Base-by-base conservation (phyloP, 2,888 invertebrate species). In the Trachelus tabidus region DNA sequence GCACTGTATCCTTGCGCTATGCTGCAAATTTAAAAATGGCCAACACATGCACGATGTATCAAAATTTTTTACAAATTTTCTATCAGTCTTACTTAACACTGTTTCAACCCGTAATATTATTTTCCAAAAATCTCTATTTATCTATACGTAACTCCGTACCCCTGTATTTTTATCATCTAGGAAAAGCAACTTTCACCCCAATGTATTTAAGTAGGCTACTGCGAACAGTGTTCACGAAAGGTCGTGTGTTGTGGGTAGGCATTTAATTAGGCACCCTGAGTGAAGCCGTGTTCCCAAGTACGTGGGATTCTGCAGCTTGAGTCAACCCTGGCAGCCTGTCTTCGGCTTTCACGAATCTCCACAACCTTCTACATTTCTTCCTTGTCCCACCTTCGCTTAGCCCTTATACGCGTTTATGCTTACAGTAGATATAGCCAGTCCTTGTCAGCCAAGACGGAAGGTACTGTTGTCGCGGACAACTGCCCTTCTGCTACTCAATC, bases 221-320 rank as follows among this genome's bases (percentile, higher is more conserved):
- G 79, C 74, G 74, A 79, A 79, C 79, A 79, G 73, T 74, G 68
- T 74, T 76, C 69, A 23, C 35, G 34, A 34, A 74, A 76, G 76
- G 76, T 73, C 79, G 79, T 83, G 81, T 81, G 80, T 83, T 81
- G 81, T 83, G 83, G 80, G 81, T 83, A 85, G 81, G 80, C 83
- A 81, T 82, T 85, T 85, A 85, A 85, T 86, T 85, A 85, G 83
- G 80, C 83, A 79, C 81, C 79, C 77, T 76, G 78, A 75, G 74
- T 23, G 31, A 56, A 71, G 71, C 31, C 30, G 74, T 35, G 79
- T 76, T 76, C 35, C 76, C 76, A 74, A 79, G 73, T 79, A 80
- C 84, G 84, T 83, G 85, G 83, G 84, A 85, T 79, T 81, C 80
- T 77, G 79, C 83, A 81, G 83, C 82, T 85, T 85, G 84, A 83